Percentiles rank a stretch among this genome's conserved stretches.
Evolutionary conservation across 1,140 invertebrate genomes (phyloP).

Genomic region (Myzus persicae): DNA sequence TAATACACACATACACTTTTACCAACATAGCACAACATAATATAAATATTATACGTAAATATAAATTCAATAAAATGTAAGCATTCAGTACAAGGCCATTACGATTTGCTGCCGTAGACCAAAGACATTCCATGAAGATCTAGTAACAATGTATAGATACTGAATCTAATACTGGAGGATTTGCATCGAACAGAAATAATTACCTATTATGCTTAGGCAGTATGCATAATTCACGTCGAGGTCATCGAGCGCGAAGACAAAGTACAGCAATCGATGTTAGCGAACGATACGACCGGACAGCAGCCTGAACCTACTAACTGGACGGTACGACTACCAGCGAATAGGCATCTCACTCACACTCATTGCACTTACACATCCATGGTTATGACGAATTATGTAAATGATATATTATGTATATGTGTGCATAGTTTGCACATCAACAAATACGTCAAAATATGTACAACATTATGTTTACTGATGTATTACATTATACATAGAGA

Average conservation of each 20-base stretch:
- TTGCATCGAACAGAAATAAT: not conserved
- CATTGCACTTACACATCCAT: not conserved
- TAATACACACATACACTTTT: too few relatives aligned
- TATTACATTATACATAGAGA: not conserved
- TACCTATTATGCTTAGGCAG: not conserved
- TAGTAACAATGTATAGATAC: not conserved
- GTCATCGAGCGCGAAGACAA: not conserved
- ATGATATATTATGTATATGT: not conserved
- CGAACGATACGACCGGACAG: not conserved
- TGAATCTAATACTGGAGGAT: not conserved
- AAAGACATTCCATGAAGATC: not conserved
- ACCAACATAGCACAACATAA: too few relatives aligned
- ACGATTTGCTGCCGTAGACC: not conserved
- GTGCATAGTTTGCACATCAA: not conserved
- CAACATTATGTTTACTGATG: not conserved
- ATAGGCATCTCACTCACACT: not conserved
- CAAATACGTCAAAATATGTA: not conserved
- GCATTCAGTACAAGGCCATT: not conserved
- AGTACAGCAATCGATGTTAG: not conserved
- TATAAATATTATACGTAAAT: too few relatives aligned
- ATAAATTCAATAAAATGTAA: not conserved
- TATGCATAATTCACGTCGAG: not conserved
- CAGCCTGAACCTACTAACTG: not conserved
- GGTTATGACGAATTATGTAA: not conserved
- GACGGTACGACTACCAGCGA: not conserved